Base-by-base conservation (phyloP, 1,140 invertebrate genomes). In the Helicoverpa zea region DNA sequence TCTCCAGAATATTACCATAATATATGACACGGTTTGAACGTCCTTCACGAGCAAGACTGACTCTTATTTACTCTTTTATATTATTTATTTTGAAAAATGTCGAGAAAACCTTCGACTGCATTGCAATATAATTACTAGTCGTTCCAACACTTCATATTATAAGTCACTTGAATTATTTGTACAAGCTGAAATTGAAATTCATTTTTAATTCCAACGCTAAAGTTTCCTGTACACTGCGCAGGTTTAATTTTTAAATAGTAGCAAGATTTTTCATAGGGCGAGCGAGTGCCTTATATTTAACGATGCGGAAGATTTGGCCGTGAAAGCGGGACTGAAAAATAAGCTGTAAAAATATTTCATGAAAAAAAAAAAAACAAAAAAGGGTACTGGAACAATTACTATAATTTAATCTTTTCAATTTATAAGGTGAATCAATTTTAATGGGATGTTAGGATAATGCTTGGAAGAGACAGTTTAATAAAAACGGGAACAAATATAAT, bases 61-160 rank as follows among this genome's bases (percentile, higher is more conserved):
- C 35, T 43, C 35, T 9, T 43, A 35, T 43, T 43, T 43, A 43
- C 5, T 43, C 35, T 43, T 43, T 43, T 5, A 43, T 35, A 35
- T 5, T 2, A 9, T 43, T 43, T 43, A 43, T 43, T 43, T 43
- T 43, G 35, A 43, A 43, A 43, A 43, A 43, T 43, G 5, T 1
- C 35, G 35, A 43, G 35, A 12, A 23, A 70, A 47, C 16, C 47
- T 16, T 70, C 66, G 47, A 70, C 51, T 72, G 49, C 35, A 51
- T 13, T 10, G 56, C 56, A 63, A 54, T 80, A 58, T 80, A 73
- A 80, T 80, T 80, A 72, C 70, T 80, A 74, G 49, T 52, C 64
- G 72, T 10, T 77, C 68, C 59, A 63, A 58, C 59, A 63, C 66
- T 79, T 68, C 59, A 77, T 82, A 79, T 84, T 59, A 56, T 74